phyloP scores from a whole-genome alignment of 2,113 vertebrate genomes.

The Dicentrarchus labrax region DNA sequence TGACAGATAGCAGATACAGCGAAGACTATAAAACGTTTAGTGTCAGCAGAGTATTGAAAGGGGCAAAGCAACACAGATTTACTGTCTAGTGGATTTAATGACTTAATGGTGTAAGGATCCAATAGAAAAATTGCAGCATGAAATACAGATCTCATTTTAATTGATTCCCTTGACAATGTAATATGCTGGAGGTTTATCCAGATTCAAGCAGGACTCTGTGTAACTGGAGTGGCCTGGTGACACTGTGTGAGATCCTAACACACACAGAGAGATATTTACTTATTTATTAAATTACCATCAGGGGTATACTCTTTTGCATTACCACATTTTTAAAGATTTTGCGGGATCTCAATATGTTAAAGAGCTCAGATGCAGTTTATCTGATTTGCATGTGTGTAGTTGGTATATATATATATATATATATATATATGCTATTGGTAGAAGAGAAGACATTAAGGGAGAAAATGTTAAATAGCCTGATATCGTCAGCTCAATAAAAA shows the following conservation, averaged over 20 bases:
- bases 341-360: neutral
- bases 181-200: conserved; percentile 29
- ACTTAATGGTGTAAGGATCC: conserved; percentile 51
- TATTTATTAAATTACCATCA: neutral
- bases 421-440: too few species aligned
- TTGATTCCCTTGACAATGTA: conserved; percentile 60
- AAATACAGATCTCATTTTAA: conserved; percentile 60
- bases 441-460: neutral
- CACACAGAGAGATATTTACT: neutral
- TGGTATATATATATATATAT: too few species aligned
- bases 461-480: neutral
- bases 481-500: conserved; percentile 11
- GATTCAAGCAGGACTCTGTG: conserved; percentile 1
- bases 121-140: conserved; percentile 46
- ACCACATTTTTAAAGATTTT: too few species aligned
- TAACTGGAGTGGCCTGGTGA: conserved; percentile 9
- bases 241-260: neutral
- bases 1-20: conserved; percentile 51
- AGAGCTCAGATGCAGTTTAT: neutral
- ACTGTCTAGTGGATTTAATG: conserved; percentile 57
- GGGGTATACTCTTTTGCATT: neutral
- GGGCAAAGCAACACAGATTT: conserved; percentile 41
- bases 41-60: conserved; percentile 53
- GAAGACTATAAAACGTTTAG: conserved; percentile 42
- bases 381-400: neutral